Evolutionary conservation across 2,888 invertebrate species (phyloP), one percentile per base, ranked within the genome.

Genomic region (Pyrrhosoma nymphula): DNA sequence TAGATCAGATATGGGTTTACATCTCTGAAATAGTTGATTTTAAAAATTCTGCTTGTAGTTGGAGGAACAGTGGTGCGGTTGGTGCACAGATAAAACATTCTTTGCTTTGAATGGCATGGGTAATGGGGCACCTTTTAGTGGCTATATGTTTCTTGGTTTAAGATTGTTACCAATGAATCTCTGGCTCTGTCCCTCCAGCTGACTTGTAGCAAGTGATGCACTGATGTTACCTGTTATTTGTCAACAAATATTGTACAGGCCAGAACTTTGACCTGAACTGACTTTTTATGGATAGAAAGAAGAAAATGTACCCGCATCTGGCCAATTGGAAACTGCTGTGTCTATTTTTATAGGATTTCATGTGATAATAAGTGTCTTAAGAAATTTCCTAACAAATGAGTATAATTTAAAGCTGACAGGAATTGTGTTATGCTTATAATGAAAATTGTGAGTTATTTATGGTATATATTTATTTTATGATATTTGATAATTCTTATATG

Each of bases 281-380:
- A n/a, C 3, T 69, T n/a, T 69, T 69, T n/a, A 26, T 69, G 4
- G n/a, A 69, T 69, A 12, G n/a, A 14, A 16, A 82, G 8, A 16
- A 26, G 82, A 82, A 35, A 30, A 35, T 82, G 6, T 82, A 82
- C 82, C 1, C 14, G 14, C 35, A 18, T 35, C n/a, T 16, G 35
- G n/a, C 10, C 8, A 3, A 3, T 18, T 26, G 82, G 30, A 16
- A 82, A 82, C 30, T 82, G 35, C 82, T 82, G 10, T n/a, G n/a
- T 82, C 0, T 82, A 82, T 82, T 82, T 82, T 82, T 82, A 14
- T 82, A 82, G 35, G 6, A 69, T 82, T 35, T 35, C n/a, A 47
- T 82, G 82, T 82, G 82, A 82, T 82, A 82, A 0, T 35, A 82
- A 82, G 82, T 82, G 82, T 82, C 82, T 82, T 82, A 35, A 82